Base-by-base conservation (phyloP, 2,888 invertebrate species). In the Platycheirus rosarum region DNA sequence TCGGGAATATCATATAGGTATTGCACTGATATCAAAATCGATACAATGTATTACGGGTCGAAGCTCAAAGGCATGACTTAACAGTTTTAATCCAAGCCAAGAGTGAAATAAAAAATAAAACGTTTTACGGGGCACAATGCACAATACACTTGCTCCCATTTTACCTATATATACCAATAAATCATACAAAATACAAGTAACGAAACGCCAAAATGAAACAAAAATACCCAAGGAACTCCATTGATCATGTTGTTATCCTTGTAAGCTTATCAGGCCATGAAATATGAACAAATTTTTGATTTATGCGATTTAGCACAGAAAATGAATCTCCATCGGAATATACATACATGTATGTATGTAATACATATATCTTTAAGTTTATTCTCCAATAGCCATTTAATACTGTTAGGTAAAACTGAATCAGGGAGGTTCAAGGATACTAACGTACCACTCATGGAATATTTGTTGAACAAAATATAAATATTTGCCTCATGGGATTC, bases 191-290 rank as follows among this genome's bases (percentile, higher is more conserved):
- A n/a, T n/a, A n/a, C n/a, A n/a, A n/a, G n/a, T n/a, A n/a, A n/a
- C n/a, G n/a, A n/a, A n/a, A n/a, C n/a, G n/a, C n/a, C n/a, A n/a
- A n/a, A n/a, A n/a, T n/a, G n/a, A 42, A 26, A 60, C 0, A 51
- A 29, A 32, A 29, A 32, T 23, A 14, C 13, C 5, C 40, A 63
- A 66, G 32, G 46, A 70, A 70, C 75, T 80, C 69, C 75, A 76
- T 76, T 82, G 82, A 82, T 82, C 82, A 82, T 82, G 77, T 82
- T 82, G 80, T 82, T 82, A 82, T 76, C 80, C 80, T 82, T 82
- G 80, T 82, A 76, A 82, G 80, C 76, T 77, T 82, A 82, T 82
- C 77, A 82, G 71, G 71, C 82, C 71, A 76, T 82, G 82, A 82
- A 82, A 77, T 82, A 82, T 82, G 82, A 77, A 77, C 82, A 82